Evolutionary conservation across 2,888 invertebrate genomes (phyloP).

Genomic region (Cheilosia urbana): DNA sequence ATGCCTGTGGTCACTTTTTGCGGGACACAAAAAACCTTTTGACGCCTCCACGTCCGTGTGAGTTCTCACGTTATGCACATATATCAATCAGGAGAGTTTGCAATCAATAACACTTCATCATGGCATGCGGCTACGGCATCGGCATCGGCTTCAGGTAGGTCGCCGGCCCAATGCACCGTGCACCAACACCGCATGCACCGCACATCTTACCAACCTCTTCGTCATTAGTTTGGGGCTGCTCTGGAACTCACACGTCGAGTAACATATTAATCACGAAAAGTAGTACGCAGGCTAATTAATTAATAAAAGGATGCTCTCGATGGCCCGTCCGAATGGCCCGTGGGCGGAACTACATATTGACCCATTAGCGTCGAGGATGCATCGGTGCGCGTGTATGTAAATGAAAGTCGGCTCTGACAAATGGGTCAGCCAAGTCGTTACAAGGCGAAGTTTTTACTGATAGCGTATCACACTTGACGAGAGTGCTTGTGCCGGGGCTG

Average conservation of each 20-base stretch:
- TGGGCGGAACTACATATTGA: conserved; percentile 73
- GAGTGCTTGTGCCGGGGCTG: conserved; percentile 19
- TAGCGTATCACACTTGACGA: conserved; percentile 41
- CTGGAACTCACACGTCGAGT: conserved; percentile 74
- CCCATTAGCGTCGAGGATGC: conserved; percentile 66
- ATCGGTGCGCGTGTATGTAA: conserved; percentile 34
- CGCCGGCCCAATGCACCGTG: conserved; percentile 17
- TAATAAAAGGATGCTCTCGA: conserved; percentile 63
- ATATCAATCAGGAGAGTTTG: conserved; percentile 71
- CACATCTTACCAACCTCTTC: conserved; percentile 1
- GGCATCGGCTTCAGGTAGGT: conserved; percentile 52
- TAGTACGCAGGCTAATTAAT: conserved; percentile 67
- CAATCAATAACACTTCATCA: conserved; percentile 75
- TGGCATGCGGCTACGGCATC: conserved; percentile 33
- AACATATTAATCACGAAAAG: conserved; percentile 69
- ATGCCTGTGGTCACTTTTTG: conserved; percentile 72
- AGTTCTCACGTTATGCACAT: conserved; percentile 69
- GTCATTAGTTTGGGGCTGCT: conserved; percentile 55
- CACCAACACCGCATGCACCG: too few species aligned
- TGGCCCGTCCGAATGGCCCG: conserved; percentile 47
- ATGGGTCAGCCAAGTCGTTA: conserved; percentile 67
- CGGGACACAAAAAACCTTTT: conserved; percentile 52
- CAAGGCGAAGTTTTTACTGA: conserved; percentile 62
- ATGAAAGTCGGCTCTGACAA: conserved; percentile 52
- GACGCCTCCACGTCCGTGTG: conserved; percentile 63